Conservation (phyloP, 2,888 invertebrate species). For the Dolichomitus sp. region DNA sequence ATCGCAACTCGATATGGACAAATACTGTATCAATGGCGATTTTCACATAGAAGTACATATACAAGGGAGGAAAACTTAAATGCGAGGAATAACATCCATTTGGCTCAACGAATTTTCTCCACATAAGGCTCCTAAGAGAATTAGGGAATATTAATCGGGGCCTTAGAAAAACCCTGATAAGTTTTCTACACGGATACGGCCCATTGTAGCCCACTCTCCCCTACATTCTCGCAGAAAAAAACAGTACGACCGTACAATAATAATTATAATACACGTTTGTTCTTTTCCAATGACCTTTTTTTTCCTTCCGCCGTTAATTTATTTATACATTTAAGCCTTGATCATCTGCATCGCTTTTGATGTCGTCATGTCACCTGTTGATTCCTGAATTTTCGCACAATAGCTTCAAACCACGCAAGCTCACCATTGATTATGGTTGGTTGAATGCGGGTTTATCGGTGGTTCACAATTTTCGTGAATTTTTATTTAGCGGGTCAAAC, state of each 20-base stretch:
- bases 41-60: background rate
- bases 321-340: background rate
- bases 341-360: background rate
- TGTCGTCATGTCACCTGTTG: constrained; percentile 57
- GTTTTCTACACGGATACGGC: too few species aligned
- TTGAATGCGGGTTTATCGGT: constrained; percentile 31
- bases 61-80: background rate
- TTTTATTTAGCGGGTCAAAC: constrained; percentile 37
- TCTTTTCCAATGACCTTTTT: background rate
- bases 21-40: background rate
- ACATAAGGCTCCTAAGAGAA: too few species aligned
- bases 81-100: background rate
- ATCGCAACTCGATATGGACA: background rate
- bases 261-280: too few species aligned
- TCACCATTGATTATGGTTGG: constrained; percentile 41
- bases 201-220: too few species aligned
- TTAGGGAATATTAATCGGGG: too few species aligned
- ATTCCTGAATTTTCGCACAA: constrained; percentile 42
- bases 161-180: too few species aligned
- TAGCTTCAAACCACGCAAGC: background rate
- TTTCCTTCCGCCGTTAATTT: background rate
- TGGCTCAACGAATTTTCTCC: background rate
- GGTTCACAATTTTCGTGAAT: constrained; percentile 43
- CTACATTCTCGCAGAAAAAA: too few species aligned
- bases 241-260: too few species aligned